Conservation (phyloP, 2,797 vertebrate genomes). For the Clarias fuscus region DNA sequence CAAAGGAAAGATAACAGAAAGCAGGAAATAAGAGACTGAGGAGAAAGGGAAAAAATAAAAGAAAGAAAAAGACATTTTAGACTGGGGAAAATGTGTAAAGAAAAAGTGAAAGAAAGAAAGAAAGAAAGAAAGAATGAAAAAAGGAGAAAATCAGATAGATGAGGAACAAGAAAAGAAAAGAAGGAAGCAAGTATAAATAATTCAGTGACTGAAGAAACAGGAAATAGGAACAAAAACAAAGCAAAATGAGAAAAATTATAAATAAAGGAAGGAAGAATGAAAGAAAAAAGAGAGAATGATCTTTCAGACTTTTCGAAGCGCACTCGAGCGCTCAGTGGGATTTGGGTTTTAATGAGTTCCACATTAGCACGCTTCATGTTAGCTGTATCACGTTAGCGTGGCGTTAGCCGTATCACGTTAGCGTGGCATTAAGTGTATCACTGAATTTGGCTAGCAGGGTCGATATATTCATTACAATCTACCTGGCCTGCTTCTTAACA, state of each 20-base stretch:
- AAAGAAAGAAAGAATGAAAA: not conserved
- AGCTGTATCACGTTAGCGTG: constrained; percentile 44
- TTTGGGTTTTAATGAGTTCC: constrained; percentile 50
- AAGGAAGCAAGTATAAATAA: not conserved
- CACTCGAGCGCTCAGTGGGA: not conserved
- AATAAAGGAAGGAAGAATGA: not conserved
- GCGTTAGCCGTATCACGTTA: constrained; percentile 50
- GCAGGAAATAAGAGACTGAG: not conserved
- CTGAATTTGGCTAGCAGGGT: constrained; percentile 54
- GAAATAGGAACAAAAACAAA: not conserved
- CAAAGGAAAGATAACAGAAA: not conserved
- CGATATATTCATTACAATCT: constrained; percentile 78
- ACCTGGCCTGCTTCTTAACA: constrained; percentile 72
- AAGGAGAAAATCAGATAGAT: not conserved
- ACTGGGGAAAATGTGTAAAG: not conserved
- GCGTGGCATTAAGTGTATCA: constrained; percentile 42
- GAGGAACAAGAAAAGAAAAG: not conserved
- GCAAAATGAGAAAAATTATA: not conserved
- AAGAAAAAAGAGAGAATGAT: not conserved
- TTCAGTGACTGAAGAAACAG: not conserved
- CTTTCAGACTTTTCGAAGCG: not conserved
- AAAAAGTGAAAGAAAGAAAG: not conserved
- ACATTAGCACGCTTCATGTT: constrained; percentile 49
- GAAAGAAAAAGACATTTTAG: not conserved
- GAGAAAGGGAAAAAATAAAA: not conserved